Percentiles rank a stretch among this genome's conserved stretches.
These are phyloP conservation scores for Eupeodes luniger DNA, from an alignment of 2,888 invertebrate genomes.

Conservation along the genomic window DNA sequence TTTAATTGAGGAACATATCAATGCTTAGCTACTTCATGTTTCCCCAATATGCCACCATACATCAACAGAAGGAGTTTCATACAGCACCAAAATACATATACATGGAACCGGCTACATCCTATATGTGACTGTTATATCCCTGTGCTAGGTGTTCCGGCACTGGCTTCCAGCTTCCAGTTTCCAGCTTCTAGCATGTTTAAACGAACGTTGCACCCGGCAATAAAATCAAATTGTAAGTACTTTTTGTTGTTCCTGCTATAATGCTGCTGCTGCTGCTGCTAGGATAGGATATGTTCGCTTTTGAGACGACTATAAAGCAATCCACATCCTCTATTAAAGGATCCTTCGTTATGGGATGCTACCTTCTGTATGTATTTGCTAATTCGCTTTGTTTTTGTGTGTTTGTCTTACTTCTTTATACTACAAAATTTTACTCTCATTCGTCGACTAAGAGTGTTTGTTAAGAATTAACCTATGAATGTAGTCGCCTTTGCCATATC, in stretches of 20 bases:
- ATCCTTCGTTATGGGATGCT: constrained; percentile 61
- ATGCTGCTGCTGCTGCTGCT: no score
- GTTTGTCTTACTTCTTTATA: constrained; percentile 17
- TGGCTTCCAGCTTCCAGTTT: not conserved
- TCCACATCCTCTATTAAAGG: constrained; percentile 49
- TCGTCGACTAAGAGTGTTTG: constrained; percentile 50
- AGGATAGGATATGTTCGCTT: constrained; percentile 9
- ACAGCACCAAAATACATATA: not conserved
- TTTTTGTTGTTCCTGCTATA: not conserved
- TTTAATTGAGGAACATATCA: no score
- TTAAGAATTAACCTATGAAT: constrained; percentile 66
- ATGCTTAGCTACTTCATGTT: no score
- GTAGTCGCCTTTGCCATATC: not conserved
- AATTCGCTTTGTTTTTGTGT: constrained; percentile 54
- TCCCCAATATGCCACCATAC: no score
- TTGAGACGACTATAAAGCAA: constrained; percentile 46
- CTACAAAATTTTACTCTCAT: constrained; percentile 27
- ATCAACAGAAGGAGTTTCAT: no score
- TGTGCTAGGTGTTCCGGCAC: not conserved
- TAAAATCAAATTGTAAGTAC: constrained; percentile 37
- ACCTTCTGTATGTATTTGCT: constrained; percentile 37
- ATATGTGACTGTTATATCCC: not conserved
- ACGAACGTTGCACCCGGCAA: constrained; percentile 68
- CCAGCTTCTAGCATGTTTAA: constrained; percentile 47
- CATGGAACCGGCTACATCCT: not conserved